A percentile compares a stretch with the other conserved stretches of the same genome.
Conservation (phyloP, 2,797 vertebrate genomes). For the Bufotes viridis region DNA sequence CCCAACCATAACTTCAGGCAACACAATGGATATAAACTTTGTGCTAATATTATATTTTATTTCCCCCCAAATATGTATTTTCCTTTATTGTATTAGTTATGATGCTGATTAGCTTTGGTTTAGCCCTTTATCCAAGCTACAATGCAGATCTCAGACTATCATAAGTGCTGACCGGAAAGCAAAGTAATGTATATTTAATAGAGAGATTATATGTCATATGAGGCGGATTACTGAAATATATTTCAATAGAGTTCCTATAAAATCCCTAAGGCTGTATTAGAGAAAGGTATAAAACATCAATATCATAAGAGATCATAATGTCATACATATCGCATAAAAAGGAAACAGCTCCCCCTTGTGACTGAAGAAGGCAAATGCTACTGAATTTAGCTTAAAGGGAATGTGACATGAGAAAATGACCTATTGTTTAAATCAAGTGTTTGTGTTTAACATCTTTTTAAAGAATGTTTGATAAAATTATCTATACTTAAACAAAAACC, state of each 20-base stretch:
- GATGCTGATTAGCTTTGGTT: too few species aligned
- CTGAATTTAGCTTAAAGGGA: too few species aligned
- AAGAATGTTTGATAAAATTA: too few species aligned
- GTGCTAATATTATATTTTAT: too few species aligned
- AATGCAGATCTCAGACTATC: neutral
- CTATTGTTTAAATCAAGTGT: too few species aligned
- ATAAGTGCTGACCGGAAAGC: conserved; percentile 48
- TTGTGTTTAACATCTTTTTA: too few species aligned
- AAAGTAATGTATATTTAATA: conserved; percentile 60
- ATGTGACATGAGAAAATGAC: too few species aligned
- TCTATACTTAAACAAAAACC: too few species aligned
- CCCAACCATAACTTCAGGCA: too few species aligned
- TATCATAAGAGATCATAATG: neutral
- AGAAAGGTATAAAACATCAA: conserved; percentile 17
- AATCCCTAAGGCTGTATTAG: conserved; percentile 43
- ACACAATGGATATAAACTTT: too few species aligned
- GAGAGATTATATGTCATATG: conserved; percentile 19
- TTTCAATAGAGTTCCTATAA: conserved; percentile 56
- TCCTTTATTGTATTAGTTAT: too few species aligned
- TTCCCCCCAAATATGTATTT: too few species aligned
- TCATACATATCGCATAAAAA: conserved; percentile 34
- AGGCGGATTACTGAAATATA: conserved; percentile 51
- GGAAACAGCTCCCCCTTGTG: conserved; percentile 75
- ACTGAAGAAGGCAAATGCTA: neutral
- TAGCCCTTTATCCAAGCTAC: neutral